These are phyloP conservation scores for Peromyscus attwateri DNA, from an alignment of 2,797 vertebrate genomes.

Conservation along the genomic window DNA sequence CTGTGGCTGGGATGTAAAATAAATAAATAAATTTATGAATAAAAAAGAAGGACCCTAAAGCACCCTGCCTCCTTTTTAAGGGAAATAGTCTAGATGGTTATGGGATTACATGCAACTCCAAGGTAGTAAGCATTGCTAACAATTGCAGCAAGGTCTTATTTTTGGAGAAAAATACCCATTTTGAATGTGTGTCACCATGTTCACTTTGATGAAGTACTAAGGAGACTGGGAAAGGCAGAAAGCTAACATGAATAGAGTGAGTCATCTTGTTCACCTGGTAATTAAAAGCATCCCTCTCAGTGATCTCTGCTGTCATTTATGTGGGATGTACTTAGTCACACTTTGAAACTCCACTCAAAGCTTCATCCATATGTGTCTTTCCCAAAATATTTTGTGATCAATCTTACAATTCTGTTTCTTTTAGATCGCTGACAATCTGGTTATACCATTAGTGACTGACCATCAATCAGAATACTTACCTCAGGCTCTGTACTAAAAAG, in stretches of 20 bases:
- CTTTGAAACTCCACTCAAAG: conserved; percentile 19
- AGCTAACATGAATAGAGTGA: neutral
- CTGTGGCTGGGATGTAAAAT: neutral
- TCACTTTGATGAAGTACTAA: conserved; percentile 13
- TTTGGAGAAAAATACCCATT: neutral
- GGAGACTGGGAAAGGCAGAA: neutral
- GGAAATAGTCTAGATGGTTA: neutral
- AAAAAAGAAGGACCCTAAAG: neutral
- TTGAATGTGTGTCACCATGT: neutral
- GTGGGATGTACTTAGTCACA: conserved; percentile 53
- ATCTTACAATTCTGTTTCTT: conserved; percentile 55
- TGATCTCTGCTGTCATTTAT: conserved; percentile 10
- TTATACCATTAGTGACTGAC: conserved; percentile 52
- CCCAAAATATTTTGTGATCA: conserved; percentile 46
- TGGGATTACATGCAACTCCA: neutral
- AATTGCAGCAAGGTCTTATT: neutral
- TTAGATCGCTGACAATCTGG: conserved; percentile 54
- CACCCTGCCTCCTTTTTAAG: neutral
- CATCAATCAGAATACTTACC: conserved; percentile 20
- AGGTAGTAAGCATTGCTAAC: neutral
- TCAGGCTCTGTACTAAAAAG: conserved; percentile 45
- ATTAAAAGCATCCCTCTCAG: conserved; percentile 53
- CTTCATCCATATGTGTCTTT: conserved; percentile 35
- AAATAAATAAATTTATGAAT: neutral
- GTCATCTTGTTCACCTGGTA: conserved; percentile 23